phyloP scores from a whole-genome alignment of 1,140 invertebrate genomes.

The Drosophila dunni region DNA sequence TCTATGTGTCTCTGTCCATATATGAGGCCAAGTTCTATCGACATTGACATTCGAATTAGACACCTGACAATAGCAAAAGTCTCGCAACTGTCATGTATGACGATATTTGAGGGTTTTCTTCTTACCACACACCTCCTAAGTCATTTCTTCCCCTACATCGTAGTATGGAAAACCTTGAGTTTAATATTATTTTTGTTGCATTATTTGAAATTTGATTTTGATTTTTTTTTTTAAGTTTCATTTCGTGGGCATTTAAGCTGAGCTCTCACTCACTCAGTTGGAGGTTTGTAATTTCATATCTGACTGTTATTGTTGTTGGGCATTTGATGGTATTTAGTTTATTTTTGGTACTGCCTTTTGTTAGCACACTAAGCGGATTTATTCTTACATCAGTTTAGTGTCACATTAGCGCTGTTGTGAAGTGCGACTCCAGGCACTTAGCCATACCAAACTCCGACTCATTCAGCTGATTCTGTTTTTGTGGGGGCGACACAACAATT shows the following conservation, averaged over 20 bases:
- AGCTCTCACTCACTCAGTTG: conserved; percentile 36
- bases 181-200: conserved; percentile 49
- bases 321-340: conserved; percentile 68
- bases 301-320: conserved; percentile 32
- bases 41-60: conserved; percentile 82
- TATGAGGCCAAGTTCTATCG: conserved; percentile 60
- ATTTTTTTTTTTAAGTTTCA: conserved; percentile 33
- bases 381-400: conserved; percentile 80
- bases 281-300: conserved; percentile 73
- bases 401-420: conserved; percentile 74
- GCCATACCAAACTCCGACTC: conserved; percentile 6
- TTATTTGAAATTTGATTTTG: conserved; percentile 78
- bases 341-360: conserved; percentile 66
- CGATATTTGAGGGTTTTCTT: conserved; percentile 31
- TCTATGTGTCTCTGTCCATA: conserved; percentile 6
- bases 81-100: conserved; percentile 49
- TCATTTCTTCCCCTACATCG: background rate
- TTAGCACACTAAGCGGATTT: conserved; percentile 74
- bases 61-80: conserved; percentile 67
- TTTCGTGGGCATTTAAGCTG: conserved; percentile 65
- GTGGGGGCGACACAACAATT: conserved; percentile 49
- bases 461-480: conserved; percentile 7
- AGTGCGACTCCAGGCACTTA: conserved; percentile 42
- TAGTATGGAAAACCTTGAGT: conserved; percentile 60
- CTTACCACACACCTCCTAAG: background rate